Evolutionary conservation across 2,888 invertebrate species (phyloP).

Genomic region (Orthonevra nobilis): DNA sequence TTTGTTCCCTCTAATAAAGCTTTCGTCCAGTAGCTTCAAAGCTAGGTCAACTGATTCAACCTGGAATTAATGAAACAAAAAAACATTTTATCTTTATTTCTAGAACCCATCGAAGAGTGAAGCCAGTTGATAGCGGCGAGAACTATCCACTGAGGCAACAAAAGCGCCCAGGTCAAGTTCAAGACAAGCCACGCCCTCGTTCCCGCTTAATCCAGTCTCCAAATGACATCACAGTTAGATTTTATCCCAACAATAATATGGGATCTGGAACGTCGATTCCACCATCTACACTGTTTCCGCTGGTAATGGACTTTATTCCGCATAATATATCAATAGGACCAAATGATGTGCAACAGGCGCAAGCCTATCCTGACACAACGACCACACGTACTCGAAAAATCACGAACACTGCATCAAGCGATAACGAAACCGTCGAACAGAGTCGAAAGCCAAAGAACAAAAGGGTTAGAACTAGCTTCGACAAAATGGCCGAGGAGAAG

Average conservation of each 20-base stretch:
- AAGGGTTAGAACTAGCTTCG: conserved; percentile 37
- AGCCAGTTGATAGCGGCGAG: conserved; percentile 55
- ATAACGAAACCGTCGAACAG: conserved; percentile 65
- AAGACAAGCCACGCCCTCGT: conserved; percentile 35
- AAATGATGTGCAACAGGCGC: conserved; percentile 73
- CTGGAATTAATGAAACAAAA: conserved; percentile 79
- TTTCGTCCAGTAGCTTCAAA: conserved; percentile 94
- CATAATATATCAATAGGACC: conserved; percentile 27
- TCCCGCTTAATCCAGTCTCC: conserved; percentile 14
- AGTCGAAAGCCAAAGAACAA: no score
- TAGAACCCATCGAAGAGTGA: conserved; percentile 58
- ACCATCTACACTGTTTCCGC: conserved; percentile 21
- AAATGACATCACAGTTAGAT: conserved; percentile 41
- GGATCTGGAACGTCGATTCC: neutral
- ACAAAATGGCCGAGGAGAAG: conserved; percentile 45
- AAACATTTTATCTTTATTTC: conserved; percentile 50
- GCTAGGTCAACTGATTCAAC: conserved; percentile 96
- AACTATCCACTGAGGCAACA: conserved; percentile 44
- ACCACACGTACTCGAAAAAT: conserved; percentile 50
- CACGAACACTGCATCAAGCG: conserved; percentile 38
- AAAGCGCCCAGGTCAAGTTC: conserved; percentile 7
- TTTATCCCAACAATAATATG: conserved; percentile 59
- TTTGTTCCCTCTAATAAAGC: conserved; percentile 88
- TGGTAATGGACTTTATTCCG: conserved; percentile 42
- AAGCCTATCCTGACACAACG: conserved; percentile 56